These are phyloP conservation scores for Telenomus remus DNA, from an alignment of 1,140 invertebrate species.

Conservation along the genomic window DNA sequence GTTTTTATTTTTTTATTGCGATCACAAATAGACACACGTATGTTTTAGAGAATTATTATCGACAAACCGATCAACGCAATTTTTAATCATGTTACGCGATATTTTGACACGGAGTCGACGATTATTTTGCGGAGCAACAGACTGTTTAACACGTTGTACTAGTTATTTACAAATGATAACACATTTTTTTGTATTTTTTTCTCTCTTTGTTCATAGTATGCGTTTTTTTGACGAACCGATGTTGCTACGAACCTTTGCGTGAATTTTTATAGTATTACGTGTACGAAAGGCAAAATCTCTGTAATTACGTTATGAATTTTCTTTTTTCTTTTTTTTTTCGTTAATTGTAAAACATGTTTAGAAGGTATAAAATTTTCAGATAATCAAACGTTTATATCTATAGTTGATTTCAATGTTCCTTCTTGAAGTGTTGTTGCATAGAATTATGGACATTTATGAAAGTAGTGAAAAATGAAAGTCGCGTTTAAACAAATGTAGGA, in stretches of 20 bases:
- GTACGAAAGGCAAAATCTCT: constrained; percentile 47
- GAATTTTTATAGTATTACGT: constrained; percentile 55
- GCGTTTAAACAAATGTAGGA: constrained; percentile 20
- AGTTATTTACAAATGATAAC: constrained; percentile 8
- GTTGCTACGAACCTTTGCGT: constrained; percentile 50
- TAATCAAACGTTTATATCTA: constrained; percentile 54
- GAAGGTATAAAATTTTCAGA: constrained; percentile 54
- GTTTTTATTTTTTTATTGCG: constrained; percentile 53
- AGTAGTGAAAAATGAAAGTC: constrained; percentile 57
- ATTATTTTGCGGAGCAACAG: constrained; percentile 45
- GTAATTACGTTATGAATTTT: constrained; percentile 37
- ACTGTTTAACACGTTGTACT: constrained; percentile 45
- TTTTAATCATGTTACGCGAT: constrained; percentile 42
- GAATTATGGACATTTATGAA: constrained; percentile 50
- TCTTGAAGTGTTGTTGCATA: constrained; percentile 55
- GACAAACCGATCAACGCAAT: constrained; percentile 39
- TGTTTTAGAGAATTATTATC: constrained; percentile 40
- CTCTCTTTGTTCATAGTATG: constrained; percentile 22
- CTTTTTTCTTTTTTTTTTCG: constrained; percentile 27
- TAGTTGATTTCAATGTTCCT: constrained; percentile 55
- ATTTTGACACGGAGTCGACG: constrained; percentile 26
- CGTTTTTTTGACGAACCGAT: constrained; percentile 45
- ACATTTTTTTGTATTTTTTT: background rate
- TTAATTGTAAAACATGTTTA: constrained; percentile 54
- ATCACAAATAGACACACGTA: constrained; percentile 26